Evolutionary conservation across 1,140 invertebrate species (phyloP).

Genomic region (Tyrophagus putrescentiae): DNA sequence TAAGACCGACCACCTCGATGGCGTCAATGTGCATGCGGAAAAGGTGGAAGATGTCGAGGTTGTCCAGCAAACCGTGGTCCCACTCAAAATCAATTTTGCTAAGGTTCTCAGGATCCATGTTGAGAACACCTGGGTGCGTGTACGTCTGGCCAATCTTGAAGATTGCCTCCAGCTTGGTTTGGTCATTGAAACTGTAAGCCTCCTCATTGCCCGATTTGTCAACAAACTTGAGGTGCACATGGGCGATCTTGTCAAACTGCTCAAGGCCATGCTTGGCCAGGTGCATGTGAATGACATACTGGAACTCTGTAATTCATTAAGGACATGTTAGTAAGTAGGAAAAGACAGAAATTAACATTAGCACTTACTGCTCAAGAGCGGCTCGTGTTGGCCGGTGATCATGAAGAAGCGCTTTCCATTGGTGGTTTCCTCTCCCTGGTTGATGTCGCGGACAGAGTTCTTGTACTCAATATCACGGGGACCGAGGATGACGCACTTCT

Average conservation of each 20-base stretch:
- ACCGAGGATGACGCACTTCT: constrained; percentile 25
- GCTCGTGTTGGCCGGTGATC: not conserved
- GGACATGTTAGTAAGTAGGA: not conserved
- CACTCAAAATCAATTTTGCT: not conserved
- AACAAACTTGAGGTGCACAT: not conserved
- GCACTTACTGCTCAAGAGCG: constrained; percentile 17
- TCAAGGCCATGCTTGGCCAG: not conserved
- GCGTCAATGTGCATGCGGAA: not conserved
- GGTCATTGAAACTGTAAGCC: not conserved
- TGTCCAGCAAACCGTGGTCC: not conserved
- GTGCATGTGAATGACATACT: not conserved
- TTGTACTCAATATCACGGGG: constrained; percentile 22
- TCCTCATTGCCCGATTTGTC: not conserved
- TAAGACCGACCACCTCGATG: not conserved
- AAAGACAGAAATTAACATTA: not conserved
- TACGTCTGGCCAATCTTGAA: not conserved
- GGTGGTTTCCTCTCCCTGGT: not conserved
- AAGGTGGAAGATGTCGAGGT: not conserved
- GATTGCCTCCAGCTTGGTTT: too few species aligned
- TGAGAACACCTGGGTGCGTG: not conserved
- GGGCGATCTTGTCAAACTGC: not conserved
- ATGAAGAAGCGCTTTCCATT: constrained; percentile 19
- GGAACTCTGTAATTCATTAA: not conserved
- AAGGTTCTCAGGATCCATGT: not conserved
- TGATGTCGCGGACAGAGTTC: not conserved